Evolutionary conservation across 23 tunicate genomes (phyloP), one percentile per base, ranked within the genome.

Genomic region (Halocynthia roretzi): DNA sequence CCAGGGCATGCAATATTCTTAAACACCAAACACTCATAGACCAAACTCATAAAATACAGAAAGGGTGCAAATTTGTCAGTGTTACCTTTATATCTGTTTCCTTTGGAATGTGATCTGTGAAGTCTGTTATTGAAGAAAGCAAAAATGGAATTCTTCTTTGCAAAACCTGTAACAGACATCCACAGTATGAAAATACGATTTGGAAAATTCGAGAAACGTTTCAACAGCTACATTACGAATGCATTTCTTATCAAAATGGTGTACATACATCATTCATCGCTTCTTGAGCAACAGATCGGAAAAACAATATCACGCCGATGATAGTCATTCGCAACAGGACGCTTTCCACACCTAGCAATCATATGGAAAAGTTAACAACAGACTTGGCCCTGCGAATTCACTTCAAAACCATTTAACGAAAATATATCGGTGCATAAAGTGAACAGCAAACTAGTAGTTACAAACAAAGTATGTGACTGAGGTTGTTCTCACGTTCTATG

Each of bases 121-220:
- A 92, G 60, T 92, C 96, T 6, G 71, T 86, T 19, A 96, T 90
- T 10, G 99, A 92, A 19, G 99, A 85, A 18, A 96, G 75, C 20
- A 96, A 80, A 52, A 90, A 96, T 31, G 99, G 99, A 75, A 96
- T 83, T 21, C 96, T 81, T 49, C 86, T 88, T 66, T 96, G 93
- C 52, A 96, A 56, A 18, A 90, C 97, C 97, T 90, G 74, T 56
- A 56, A 14, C 80, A 75, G 71, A 55, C 17, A 54, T 12, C 5
- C 72, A n/a, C 22, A 68, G 12, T 68, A 4, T n/a, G 12, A 19
- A 1, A 18, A 15, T 21, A 21, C 22, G 5, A 19, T 18, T 17
- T 2, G 2, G 19, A 19, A 18, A 19, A 18, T 68, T 2, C 72
- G 4, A 18, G 44, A 5, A 15, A 21, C 19, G 5, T 11, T 11